Base-by-base conservation (phyloP, 2,113 vertebrate genomes). In the Siphamia tubifer region DNA sequence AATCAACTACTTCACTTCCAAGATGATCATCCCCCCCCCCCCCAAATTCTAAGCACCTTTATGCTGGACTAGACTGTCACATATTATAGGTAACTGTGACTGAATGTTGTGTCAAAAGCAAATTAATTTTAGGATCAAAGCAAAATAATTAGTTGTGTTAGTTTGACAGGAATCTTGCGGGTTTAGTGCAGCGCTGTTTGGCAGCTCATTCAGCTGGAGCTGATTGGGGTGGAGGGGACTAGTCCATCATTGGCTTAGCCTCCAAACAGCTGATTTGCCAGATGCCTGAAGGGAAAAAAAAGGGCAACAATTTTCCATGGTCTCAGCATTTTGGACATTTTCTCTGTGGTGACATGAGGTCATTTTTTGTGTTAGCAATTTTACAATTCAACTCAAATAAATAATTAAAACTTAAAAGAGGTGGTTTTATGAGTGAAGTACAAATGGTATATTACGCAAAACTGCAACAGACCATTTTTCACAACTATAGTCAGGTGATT, bases 51-150 rank as follows among this genome's bases (percentile, higher is more conserved):
- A 57, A 74, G 38, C 28, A 56, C 20, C 40, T 51, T 62, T 56
- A 32, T 36, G 52, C 36, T 61, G 13, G 15, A 66, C 57, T 44
- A 62, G 61, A 47, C 56, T 74, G 56, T 80, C 65, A 70, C 40
- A 52, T 47, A 13, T 69, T 19, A 28, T 27, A 49, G 6, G 7
- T 52, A 47, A 71, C 30, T 36, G 24, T 70, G 74, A 81, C 16
- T 61, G 19, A 76, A 42, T 51, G 49, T 24, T 40, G n/a, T 43
- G 48, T 45, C 57, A 66, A 27, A 47, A 43, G 4, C 8, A 24
- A 49, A 52, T 31, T 0, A n/a, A 76, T 57, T 62, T 55, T 21
- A 24, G 30, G 8, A 35, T 55, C 31, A 47, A 47, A 16, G 13
- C 13, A 16, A n/a, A 65, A 44, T 39, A 25, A 36, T 56, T 19